A percentile compares a stretch with the other conserved stretches of the same genome.
Conservation (phyloP, 2,797 vertebrate genomes). For the Gymnopithys bicolor region DNA sequence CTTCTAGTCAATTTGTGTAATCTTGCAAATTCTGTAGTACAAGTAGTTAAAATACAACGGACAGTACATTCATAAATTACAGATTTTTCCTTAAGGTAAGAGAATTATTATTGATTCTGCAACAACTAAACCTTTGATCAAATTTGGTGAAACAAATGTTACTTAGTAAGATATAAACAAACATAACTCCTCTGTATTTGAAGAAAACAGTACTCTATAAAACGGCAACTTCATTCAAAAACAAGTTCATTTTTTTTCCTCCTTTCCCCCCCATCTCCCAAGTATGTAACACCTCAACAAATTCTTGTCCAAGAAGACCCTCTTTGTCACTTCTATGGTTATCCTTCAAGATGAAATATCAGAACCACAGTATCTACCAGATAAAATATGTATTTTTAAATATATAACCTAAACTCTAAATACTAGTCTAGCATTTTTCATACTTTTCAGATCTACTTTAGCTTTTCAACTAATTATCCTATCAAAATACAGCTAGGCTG, state of each 20-base stretch:
- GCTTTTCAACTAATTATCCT: not conserved
- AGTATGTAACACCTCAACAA: not conserved
- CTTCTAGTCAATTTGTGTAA: constrained; percentile 27
- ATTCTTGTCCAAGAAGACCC: not conserved
- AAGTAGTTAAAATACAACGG: constrained; percentile 27
- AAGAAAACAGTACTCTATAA: not conserved
- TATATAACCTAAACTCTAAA: not conserved
- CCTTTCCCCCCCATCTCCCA: not conserved
- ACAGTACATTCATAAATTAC: not conserved
- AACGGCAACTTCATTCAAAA: not conserved
- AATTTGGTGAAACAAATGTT: not conserved
- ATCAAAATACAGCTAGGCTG: not conserved
- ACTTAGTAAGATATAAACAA: not conserved
- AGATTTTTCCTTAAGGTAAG: constrained; percentile 17
- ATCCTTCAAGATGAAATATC: not conserved
- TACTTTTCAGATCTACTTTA: not conserved
- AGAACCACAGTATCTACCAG: not conserved
- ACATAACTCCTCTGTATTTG: not conserved
- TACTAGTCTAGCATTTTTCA: not conserved
- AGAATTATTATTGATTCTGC: constrained; percentile 39
- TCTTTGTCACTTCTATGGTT: not conserved
- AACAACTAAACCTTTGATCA: constrained; percentile 32
- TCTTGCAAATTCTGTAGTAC: not conserved
- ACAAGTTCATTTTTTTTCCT: not conserved
- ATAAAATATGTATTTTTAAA: not conserved